A percentile compares a stretch with the other conserved stretches of the same genome.
Conservation (phyloP, 2,113 vertebrate genomes). For the Labeo rohita region DNA sequence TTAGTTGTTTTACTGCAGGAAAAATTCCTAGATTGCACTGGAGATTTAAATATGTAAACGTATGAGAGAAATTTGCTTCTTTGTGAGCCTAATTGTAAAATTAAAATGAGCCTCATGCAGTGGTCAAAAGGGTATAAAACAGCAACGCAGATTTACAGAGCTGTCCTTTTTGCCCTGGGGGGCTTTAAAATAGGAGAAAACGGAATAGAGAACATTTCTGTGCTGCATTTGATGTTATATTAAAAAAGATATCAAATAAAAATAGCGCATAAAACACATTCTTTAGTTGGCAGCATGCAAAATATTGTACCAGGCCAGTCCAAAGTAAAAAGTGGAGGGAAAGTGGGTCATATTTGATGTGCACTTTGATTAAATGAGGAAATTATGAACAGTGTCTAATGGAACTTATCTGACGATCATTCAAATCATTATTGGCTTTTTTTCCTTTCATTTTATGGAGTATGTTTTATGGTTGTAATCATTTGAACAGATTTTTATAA, state of each 20-base stretch:
- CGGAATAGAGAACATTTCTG: not conserved
- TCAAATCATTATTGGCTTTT: constrained; percentile 67
- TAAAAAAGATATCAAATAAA: constrained; percentile 30
- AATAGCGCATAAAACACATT: constrained; percentile 29
- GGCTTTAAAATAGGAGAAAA: constrained; percentile 13
- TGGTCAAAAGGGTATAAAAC: not conserved
- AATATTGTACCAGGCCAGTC: not conserved
- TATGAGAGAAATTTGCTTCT: not conserved
- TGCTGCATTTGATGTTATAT: constrained; percentile 18
- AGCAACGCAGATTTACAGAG: not conserved
- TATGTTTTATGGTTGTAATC: constrained; percentile 50
- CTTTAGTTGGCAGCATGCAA: not conserved
- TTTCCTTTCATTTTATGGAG: constrained; percentile 47
- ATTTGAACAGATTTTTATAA: constrained; percentile 65
- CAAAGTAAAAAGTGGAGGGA: not conserved
- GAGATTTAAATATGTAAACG: not conserved
- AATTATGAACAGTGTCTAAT: constrained; percentile 8
- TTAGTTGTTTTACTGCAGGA: not conserved
- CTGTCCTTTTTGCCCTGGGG: not conserved
- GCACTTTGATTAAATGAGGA: constrained; percentile 21
- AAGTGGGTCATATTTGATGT: constrained; percentile 16
- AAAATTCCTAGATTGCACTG: not conserved
- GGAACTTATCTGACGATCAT: constrained; percentile 63
- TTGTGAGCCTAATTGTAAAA: constrained; percentile 17
- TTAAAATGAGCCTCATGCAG: not conserved